These are phyloP conservation scores for Cerastis rubricosa DNA, from an alignment of 2,888 invertebrate species.

Conservation along the genomic window DNA sequence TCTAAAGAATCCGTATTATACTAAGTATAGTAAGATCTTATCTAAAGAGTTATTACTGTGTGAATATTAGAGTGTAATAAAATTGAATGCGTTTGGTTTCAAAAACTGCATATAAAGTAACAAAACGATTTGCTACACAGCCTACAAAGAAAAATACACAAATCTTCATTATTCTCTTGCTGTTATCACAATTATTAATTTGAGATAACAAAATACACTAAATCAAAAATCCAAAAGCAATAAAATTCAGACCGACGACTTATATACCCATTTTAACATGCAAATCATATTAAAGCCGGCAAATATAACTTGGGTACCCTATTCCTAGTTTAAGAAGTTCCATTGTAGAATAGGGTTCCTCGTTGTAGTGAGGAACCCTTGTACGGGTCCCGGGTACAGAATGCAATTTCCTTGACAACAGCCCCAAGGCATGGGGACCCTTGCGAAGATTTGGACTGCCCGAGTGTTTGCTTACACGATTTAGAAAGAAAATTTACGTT, in stretches of 20 bases:
- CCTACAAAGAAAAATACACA: too few relatives aligned
- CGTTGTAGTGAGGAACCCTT: slow-evolving; percentile 60
- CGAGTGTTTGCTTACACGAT: slow-evolving; percentile 69
- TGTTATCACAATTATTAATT: too few relatives aligned
- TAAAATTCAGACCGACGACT: too few relatives aligned
- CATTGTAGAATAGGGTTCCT: slow-evolving; percentile 69
- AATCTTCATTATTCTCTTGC: too few relatives aligned
- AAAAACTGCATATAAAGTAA: neutral
- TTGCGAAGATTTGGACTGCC: slow-evolving; percentile 75
- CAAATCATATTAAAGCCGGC: slow-evolving; percentile 23
- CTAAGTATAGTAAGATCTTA: too few relatives aligned
- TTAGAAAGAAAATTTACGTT: slow-evolving; percentile 38
- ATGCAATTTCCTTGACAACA: slow-evolving; percentile 87
- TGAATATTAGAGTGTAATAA: neutral
- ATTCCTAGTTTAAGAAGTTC: slow-evolving; percentile 62
- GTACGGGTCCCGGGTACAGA: slow-evolving; percentile 76
- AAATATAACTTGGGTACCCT: slow-evolving; percentile 34
- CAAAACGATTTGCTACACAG: too few relatives aligned
- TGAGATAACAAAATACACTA: too few relatives aligned
- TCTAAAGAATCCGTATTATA: too few relatives aligned
- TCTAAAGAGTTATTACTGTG: neutral
- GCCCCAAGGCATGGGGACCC: slow-evolving; percentile 74
- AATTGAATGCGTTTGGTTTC: neutral
- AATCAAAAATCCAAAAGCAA: neutral
- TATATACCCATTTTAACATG: neutral